These are phyloP conservation scores for Linhomoeus sp. DNA, from an alignment of 2,888 invertebrate species.

Conservation along the genomic window DNA sequence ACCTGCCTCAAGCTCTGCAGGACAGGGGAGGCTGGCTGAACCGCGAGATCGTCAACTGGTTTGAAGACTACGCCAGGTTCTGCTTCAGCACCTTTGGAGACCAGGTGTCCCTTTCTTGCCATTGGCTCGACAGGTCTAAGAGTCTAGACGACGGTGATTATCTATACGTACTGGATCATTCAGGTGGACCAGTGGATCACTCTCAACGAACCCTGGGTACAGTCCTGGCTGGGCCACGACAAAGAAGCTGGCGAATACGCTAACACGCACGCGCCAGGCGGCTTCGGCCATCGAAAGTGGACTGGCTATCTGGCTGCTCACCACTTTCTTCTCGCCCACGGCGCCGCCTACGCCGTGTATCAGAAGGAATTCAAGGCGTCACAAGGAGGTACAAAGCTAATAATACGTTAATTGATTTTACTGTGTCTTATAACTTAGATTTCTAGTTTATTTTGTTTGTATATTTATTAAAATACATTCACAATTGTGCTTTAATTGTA, in stretches of 20 bases:
- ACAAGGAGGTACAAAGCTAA: conserved; percentile 11
- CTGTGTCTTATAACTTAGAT: too few species aligned
- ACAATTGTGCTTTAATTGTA: too few species aligned
- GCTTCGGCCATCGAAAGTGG: conserved; percentile 3
- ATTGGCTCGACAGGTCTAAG: too few species aligned
- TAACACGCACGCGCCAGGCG: conserved; percentile 9
- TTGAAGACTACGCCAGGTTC: conserved; percentile 28
- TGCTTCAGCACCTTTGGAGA: conserved; percentile 30
- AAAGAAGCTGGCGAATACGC: too few species aligned
- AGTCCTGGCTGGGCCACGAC: conserved; percentile 20
- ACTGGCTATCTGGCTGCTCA: conserved; percentile 41
- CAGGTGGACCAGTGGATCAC: conserved; percentile 46
- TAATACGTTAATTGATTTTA: too few species aligned
- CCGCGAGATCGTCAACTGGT: conserved; percentile 23
- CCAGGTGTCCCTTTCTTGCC: too few species aligned
- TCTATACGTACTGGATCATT: too few species aligned
- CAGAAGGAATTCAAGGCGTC: conserved; percentile 35
- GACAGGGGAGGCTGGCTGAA: conserved; percentile 32
- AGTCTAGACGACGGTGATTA: too few species aligned
- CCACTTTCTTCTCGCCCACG: conserved; percentile 45
- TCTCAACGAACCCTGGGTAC: conserved; percentile 49
- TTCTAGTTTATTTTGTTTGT: too few species aligned
- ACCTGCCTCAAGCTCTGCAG: conserved; percentile 30
- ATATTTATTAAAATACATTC: too few species aligned
- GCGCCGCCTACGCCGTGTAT: conserved; percentile 43